Conservation (phyloP, 2,797 vertebrate genomes). For the Periophthalmus magnuspinnatus region DNA sequence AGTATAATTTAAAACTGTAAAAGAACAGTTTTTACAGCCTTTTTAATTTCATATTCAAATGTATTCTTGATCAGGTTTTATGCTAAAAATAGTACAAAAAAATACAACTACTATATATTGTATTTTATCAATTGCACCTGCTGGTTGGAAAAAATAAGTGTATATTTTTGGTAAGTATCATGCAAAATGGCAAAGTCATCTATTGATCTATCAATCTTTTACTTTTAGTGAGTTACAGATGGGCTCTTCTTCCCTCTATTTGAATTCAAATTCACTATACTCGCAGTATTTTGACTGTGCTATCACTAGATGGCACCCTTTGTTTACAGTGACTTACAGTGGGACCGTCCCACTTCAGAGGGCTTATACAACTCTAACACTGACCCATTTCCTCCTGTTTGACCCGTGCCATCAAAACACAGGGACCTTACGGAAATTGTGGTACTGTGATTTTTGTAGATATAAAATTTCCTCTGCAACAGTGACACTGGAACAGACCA, state of each 20-base stretch:
- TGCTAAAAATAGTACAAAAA: too few relatives aligned
- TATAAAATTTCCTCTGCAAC: background rate
- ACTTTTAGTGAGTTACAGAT: background rate
- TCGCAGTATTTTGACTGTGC: background rate
- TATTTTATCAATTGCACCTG: too few relatives aligned
- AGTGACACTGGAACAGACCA: background rate
- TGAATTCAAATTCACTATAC: background rate
- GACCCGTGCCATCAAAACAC: background rate
- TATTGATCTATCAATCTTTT: too few relatives aligned
- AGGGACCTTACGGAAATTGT: background rate
- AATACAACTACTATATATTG: background rate
- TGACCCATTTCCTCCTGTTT: conserved; percentile 52
- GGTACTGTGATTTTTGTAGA: background rate
- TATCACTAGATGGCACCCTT: background rate
- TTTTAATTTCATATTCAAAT: too few relatives aligned
- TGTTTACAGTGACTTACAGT: conserved; percentile 9
- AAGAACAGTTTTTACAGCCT: too few relatives aligned
- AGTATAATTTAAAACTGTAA: background rate
- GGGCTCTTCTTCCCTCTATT: background rate
- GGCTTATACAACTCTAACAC: conserved; percentile 44
- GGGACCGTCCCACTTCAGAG: conserved; percentile 23
- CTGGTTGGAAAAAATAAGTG: too few relatives aligned
- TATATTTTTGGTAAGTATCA: too few relatives aligned
- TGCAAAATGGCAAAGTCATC: too few relatives aligned
- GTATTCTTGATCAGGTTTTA: too few relatives aligned